Evolutionary conservation across 2,113 vertebrate species (phyloP).

Genomic region (Protobothrops flavoviridis): DNA sequence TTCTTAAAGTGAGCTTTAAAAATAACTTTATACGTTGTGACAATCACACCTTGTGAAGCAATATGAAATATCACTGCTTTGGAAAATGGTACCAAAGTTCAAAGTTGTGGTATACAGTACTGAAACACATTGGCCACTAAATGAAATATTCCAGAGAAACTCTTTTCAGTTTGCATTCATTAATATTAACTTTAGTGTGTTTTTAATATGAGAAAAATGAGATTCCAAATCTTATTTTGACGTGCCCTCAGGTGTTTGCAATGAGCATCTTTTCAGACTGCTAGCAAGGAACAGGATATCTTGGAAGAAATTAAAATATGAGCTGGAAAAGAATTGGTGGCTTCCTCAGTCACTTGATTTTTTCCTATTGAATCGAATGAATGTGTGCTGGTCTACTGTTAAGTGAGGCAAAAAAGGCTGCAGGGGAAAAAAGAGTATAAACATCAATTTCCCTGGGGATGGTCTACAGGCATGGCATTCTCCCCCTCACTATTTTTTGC

Average conservation of each 20-base stretch:
- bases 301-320: background rate
- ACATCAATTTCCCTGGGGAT: background rate
- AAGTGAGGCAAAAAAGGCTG: background rate
- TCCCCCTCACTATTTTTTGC: background rate
- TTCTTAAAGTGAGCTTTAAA: conserved; percentile 37
- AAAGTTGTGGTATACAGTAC: conserved; percentile 33
- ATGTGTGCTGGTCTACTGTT: background rate
- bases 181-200: conserved; percentile 30
- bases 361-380: background rate
- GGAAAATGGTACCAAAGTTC: conserved; percentile 26
- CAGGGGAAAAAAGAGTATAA: background rate
- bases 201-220: conserved; percentile 44
- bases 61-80: conserved; percentile 55
- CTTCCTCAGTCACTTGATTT: background rate
- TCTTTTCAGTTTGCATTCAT: conserved; percentile 44
- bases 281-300: background rate
- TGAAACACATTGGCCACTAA: conserved; percentile 30
- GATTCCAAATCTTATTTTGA: conserved; percentile 18
- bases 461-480: background rate
- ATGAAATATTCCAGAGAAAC: conserved; percentile 46
- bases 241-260: conserved; percentile 18
- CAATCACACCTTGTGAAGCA: conserved; percentile 51
- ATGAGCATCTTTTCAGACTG: background rate
- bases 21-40: conserved; percentile 44
- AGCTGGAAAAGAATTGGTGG: background rate